Evolutionary conservation across 2,113 vertebrate species (phyloP).

Genomic region (Anolis carolinensis): DNA sequence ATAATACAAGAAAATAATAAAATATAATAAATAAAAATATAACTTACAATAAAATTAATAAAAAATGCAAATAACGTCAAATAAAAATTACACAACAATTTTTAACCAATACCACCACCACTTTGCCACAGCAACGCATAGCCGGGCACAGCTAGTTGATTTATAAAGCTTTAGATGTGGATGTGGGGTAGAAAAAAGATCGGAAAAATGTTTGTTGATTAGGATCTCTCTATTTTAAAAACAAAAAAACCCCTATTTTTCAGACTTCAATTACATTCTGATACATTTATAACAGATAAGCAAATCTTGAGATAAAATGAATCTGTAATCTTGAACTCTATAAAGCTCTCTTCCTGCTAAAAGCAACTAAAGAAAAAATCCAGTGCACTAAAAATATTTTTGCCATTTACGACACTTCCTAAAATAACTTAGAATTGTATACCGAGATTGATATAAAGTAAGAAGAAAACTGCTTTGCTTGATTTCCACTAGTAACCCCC

Average conservation of each 20-base stretch:
- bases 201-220: not conserved
- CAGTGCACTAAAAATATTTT: conserved; percentile 14
- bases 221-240: not conserved
- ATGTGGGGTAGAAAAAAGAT: not conserved
- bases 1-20: too few species aligned
- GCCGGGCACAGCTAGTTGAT: too few species aligned
- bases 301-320: conserved; percentile 18
- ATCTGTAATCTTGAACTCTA: conserved; percentile 13
- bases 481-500: not conserved
- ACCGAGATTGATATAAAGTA: not conserved
- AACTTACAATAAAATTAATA: too few species aligned
- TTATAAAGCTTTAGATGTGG: not conserved
- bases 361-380: conserved; percentile 5
- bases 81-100: too few species aligned
- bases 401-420: conserved; percentile 12
- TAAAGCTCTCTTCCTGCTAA: conserved; percentile 40
- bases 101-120: too few species aligned
- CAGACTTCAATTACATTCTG: not conserved
- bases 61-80: too few species aligned
- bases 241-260: not conserved
- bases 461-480: not conserved
- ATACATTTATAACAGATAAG: conserved; percentile 30
- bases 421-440: conserved; percentile 44
- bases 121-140: too few species aligned
- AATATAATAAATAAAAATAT: too few species aligned